Percentiles rank a stretch among this genome's conserved stretches.
These are phyloP conservation scores for Ispidina lecontei DNA, from an alignment of 2,797 vertebrate species.

Conservation along the genomic window DNA sequence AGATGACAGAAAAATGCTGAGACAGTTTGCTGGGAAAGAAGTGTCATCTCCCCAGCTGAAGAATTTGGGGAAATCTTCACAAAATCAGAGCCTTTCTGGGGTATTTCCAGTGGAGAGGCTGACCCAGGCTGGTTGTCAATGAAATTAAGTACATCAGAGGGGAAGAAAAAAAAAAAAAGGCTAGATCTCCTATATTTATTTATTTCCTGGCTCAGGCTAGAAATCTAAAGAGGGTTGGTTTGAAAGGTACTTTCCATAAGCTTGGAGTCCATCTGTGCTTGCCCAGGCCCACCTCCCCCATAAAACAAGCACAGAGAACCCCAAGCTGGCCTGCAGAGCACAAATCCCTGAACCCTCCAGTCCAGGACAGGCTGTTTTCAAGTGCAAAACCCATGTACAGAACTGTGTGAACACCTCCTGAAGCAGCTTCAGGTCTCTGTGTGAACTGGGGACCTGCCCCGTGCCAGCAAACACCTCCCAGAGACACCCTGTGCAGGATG, in stretches of 20 bases:
- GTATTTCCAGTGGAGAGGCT: constrained; percentile 31
- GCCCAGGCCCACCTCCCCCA: background rate
- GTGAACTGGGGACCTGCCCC: background rate
- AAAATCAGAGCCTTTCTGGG: constrained; percentile 5
- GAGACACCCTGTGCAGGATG: background rate
- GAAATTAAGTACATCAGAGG: background rate
- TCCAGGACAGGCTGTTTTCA: background rate
- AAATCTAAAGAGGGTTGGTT: constrained; percentile 13
- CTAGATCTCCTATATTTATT: background rate
- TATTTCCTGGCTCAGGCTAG: background rate
- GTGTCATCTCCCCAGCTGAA: background rate
- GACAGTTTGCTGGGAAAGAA: background rate
- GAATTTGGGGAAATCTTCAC: constrained; percentile 27
- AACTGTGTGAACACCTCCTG: background rate
- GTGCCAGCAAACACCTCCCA: background rate
- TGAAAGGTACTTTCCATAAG: constrained; percentile 56
- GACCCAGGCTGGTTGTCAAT: background rate
- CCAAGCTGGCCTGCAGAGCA: background rate
- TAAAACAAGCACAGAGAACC: background rate
- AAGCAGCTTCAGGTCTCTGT: fast-evolving
- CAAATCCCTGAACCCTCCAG: background rate
- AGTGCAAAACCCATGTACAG: background rate
- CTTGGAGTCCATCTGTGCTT: constrained; percentile 5
- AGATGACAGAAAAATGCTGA: background rate
- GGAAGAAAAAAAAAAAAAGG: no score